phyloP scores from a whole-genome alignment of 1,140 invertebrate species.

The Tetragnatha versicolor region DNA sequence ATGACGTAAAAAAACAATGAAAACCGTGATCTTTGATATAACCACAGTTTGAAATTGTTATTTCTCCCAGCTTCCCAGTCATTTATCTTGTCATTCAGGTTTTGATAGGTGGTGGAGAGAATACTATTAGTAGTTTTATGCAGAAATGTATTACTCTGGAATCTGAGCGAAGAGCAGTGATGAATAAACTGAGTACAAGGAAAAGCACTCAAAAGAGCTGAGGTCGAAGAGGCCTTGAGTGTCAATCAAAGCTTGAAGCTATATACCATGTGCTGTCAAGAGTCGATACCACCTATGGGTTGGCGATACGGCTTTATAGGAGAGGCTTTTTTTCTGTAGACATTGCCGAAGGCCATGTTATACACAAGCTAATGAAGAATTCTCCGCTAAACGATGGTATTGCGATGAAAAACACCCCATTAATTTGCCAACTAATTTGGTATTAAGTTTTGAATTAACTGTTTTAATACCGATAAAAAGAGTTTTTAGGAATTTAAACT shows the following conservation, averaged over 20 bases:
- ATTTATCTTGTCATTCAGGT: slow-evolving; percentile 37
- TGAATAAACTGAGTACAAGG: slow-evolving; percentile 50
- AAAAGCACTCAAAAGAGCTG: slow-evolving; percentile 44
- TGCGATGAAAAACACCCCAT: too few relatives aligned
- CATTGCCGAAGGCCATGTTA: too few relatives aligned
- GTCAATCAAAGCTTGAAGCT: slow-evolving; percentile 37
- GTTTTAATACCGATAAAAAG: too few relatives aligned
- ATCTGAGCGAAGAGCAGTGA: slow-evolving; percentile 21
- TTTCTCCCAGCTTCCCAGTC: not conserved
- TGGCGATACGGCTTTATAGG: not conserved
- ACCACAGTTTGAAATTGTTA: not conserved
- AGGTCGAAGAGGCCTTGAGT: slow-evolving; percentile 30
- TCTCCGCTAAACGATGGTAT: too few relatives aligned
- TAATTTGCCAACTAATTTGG: too few relatives aligned
- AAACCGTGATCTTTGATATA: slow-evolving; percentile 17
- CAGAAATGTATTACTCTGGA: slow-evolving; percentile 31
- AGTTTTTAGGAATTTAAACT: too few relatives aligned
- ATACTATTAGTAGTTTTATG: slow-evolving; percentile 44
- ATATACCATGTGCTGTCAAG: slow-evolving; percentile 35
- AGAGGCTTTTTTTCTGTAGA: not conserved
- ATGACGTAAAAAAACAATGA: too few relatives aligned
- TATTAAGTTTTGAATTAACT: too few relatives aligned
- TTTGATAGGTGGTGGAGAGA: slow-evolving; percentile 24
- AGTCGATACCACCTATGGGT: slow-evolving; percentile 21
- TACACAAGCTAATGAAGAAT: too few relatives aligned